Evolutionary conservation across 1,140 invertebrate species (phyloP).

Genomic region (Scaptomyza montana): DNA sequence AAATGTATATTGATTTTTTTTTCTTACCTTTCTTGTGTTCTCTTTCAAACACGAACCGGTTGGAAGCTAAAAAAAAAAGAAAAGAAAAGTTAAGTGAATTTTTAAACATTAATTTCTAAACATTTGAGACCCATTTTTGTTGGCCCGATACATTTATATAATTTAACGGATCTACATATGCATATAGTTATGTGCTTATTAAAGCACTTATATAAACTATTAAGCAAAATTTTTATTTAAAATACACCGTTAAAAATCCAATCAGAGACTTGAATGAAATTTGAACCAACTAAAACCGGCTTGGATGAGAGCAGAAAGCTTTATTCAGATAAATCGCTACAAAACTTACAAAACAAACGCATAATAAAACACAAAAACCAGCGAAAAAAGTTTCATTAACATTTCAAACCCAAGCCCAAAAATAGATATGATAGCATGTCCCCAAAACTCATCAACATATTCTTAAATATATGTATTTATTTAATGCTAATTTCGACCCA

Average conservation of each 20-base stretch:
- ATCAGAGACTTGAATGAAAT: constrained; percentile 31
- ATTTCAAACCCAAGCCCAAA: constrained; percentile 58
- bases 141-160: constrained; percentile 6
- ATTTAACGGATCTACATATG: background rate
- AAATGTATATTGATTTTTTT: constrained; percentile 37
- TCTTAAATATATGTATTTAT: constrained; percentile 38
- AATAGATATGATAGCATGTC: constrained; percentile 77
- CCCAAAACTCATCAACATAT: constrained; percentile 54
- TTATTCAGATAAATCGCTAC: constrained; percentile 33
- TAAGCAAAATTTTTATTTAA: constrained; percentile 49
- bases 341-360: constrained; percentile 26
- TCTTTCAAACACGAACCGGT: constrained; percentile 32
- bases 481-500: constrained; percentile 74
- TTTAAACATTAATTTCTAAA: background rate
- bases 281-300: constrained; percentile 71
- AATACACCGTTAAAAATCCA: constrained; percentile 36
- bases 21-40: constrained; percentile 33
- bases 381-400: constrained; percentile 33
- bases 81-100: constrained; percentile 1
- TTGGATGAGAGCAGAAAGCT: constrained; percentile 31
- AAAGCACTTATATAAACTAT: constrained; percentile 48
- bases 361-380: constrained; percentile 44
- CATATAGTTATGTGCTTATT: constrained; percentile 30
- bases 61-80: constrained; percentile 18
- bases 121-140: background rate